These are phyloP conservation scores for Megaceryle alcyon DNA, from an alignment of 2,797 vertebrate species.

Conservation along the genomic window DNA sequence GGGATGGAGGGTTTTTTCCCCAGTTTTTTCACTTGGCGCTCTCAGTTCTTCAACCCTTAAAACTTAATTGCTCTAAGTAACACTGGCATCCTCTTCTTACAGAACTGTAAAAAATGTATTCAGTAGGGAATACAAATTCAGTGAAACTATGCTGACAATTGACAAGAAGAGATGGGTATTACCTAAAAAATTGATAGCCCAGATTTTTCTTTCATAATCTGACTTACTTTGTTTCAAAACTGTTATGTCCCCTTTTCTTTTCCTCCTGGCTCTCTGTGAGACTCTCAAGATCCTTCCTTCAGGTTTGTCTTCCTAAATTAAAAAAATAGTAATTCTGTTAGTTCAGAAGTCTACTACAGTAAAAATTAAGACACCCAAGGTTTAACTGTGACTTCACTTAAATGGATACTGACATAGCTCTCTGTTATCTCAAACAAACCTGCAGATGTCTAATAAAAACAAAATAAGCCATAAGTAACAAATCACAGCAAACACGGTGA, in stretches of 20 bases:
- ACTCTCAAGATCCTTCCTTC: constrained; percentile 82
- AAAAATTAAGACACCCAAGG: not conserved
- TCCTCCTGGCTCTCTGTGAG: constrained; percentile 82
- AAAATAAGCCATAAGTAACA: not conserved
- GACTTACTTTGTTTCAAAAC: constrained; percentile 85
- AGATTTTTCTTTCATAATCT: not conserved
- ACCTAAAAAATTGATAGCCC: not conserved
- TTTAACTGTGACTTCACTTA: not conserved
- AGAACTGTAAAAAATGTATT: not conserved
- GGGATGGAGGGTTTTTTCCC: not conserved
- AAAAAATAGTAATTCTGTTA: not conserved
- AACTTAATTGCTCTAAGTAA: not conserved
- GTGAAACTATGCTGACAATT: not conserved
- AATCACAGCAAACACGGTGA: not conserved
- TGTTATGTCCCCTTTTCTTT: constrained; percentile 82
- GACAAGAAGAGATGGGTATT: not conserved
- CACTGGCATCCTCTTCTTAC: not conserved
- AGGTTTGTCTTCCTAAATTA: constrained; percentile 81
- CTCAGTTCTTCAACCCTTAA: not conserved
- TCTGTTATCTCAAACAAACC: not conserved
- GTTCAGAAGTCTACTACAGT: not conserved
- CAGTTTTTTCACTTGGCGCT: not conserved
- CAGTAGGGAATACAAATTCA: not conserved
- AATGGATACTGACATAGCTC: not conserved
- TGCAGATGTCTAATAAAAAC: not conserved